phyloP scores from a whole-genome alignment of 2,113 vertebrate species.

The Procapra przewalskii region DNA sequence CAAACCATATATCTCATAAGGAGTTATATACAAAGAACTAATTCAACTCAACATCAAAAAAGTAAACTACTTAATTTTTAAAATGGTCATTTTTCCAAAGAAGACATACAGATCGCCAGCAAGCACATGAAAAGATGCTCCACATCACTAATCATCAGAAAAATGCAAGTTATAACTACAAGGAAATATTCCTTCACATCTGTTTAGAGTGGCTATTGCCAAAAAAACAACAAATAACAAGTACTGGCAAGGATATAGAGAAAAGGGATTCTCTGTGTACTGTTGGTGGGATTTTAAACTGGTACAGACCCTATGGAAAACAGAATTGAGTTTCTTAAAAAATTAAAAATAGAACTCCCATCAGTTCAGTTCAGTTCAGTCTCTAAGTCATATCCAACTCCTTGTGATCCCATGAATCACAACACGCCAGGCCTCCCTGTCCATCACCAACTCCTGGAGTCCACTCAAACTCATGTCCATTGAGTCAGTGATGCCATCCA shows the following conservation, averaged over 20 bases:
- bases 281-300: not conserved
- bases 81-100: not conserved
- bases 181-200: not conserved
- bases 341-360: not conserved
- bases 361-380: not conserved
- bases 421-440: too few relatives aligned
- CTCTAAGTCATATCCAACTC: too few relatives aligned
- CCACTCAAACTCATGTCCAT: too few relatives aligned
- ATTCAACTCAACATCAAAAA: not conserved
- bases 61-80: too few relatives aligned
- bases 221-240: not conserved
- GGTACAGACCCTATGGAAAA: not conserved
- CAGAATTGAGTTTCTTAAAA: not conserved
- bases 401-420: too few relatives aligned
- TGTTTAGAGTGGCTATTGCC: not conserved
- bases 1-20: not conserved
- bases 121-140: not conserved
- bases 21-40: not conserved
- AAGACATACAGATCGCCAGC: too few relatives aligned
- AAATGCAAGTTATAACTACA: not conserved
- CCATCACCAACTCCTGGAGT: too few relatives aligned
- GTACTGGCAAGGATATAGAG: not conserved
- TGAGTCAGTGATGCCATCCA: too few relatives aligned
- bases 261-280: not conserved
- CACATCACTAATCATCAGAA: not conserved